Evolutionary conservation across 2,113 vertebrate species (phyloP).

Genomic region (Barnardius zonarius): DNA sequence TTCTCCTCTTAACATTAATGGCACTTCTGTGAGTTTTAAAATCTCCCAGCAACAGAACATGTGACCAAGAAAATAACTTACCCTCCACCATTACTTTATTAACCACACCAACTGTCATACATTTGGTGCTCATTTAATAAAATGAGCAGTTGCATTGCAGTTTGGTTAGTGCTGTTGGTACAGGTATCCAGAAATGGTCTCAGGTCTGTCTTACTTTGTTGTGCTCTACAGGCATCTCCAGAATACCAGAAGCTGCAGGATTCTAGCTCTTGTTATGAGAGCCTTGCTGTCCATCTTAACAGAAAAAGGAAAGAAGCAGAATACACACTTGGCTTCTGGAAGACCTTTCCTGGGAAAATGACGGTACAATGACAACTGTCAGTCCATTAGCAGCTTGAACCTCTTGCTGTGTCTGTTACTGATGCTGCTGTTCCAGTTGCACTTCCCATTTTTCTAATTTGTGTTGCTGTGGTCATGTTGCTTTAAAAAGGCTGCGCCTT

Average conservation of each 20-base stretch:
- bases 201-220: background rate
- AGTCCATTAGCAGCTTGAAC: background rate
- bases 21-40: background rate
- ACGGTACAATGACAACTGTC: conserved; percentile 75
- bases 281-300: conserved; percentile 82
- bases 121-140: background rate
- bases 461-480: background rate
- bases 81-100: background rate
- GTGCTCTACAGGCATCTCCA: conserved; percentile 74
- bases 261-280: conserved; percentile 85
- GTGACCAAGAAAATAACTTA: background rate
- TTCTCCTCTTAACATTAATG: background rate
- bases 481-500: background rate
- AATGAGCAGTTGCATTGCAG: background rate
- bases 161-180: background rate
- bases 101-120: background rate
- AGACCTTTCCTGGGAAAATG: conserved; percentile 98
- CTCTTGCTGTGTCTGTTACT: background rate
- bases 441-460: background rate
- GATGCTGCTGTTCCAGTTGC: background rate
- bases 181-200: background rate
- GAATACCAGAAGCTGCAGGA: conserved; percentile 94
- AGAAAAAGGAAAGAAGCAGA: conserved; percentile 91
- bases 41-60: background rate
- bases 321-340: conserved; percentile 93